These are phyloP conservation scores for Spondyliosoma cantharus DNA, from an alignment of 2,797 vertebrate species.

Conservation along the genomic window DNA sequence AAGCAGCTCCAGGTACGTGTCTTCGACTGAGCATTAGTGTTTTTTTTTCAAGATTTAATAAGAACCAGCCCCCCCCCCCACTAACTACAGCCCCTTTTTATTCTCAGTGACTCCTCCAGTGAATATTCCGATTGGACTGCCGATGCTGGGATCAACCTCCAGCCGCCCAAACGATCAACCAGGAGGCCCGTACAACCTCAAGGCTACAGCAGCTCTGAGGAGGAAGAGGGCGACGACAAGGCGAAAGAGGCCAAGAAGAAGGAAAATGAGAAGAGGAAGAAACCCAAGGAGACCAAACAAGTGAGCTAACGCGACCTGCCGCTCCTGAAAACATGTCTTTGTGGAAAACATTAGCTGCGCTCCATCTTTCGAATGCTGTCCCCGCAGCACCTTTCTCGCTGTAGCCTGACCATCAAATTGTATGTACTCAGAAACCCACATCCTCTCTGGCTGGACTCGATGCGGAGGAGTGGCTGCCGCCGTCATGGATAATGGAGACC, in stretches of 20 bases:
- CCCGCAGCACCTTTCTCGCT: not conserved
- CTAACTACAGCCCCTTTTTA: slow-evolving; percentile 31
- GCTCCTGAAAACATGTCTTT: not conserved
- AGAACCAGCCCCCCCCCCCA: not conserved
- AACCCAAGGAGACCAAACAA: slow-evolving; percentile 90
- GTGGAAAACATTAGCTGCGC: not conserved
- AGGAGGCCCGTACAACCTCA: slow-evolving; percentile 88
- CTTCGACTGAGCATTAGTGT: not conserved
- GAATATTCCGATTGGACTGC: slow-evolving; percentile 99
- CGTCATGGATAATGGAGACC: slow-evolving; percentile 95
- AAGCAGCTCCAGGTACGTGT: slow-evolving; percentile 92
- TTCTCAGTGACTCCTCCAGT: slow-evolving; percentile 92
- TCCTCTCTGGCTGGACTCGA: slow-evolving; percentile 90
- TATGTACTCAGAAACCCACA: slow-evolving; percentile 85
- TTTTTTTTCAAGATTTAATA: not conserved
- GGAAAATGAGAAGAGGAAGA: slow-evolving; percentile 84
- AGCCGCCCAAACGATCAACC: slow-evolving; percentile 93
- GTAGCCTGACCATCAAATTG: not conserved
- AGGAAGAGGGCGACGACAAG: slow-evolving; percentile 78
- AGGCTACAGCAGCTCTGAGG: slow-evolving; percentile 94
- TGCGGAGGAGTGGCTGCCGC: slow-evolving; percentile 93
- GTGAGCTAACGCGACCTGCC: slow-evolving; percentile 69
- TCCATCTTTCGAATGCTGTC: not conserved
- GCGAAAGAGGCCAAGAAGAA: slow-evolving; percentile 70
- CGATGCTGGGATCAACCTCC: slow-evolving; percentile 98